A percentile compares a stretch with the other conserved stretches of the same genome.
These are phyloP conservation scores for Aphaenogaster rudis DNA, from an alignment of 1,140 invertebrate genomes.

Conservation along the genomic window DNA sequence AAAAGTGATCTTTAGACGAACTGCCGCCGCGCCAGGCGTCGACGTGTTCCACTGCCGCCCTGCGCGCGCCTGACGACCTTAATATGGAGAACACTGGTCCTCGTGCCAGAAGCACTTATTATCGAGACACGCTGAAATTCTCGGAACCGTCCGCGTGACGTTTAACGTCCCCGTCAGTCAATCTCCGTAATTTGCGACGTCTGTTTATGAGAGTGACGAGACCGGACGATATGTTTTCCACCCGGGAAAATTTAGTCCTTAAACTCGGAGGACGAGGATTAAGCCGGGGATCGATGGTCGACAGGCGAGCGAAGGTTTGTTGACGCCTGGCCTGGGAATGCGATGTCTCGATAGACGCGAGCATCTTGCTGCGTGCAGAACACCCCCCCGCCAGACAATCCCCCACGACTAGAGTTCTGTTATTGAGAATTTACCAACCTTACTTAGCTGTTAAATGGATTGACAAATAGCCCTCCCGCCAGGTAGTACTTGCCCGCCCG, in stretches of 20 bases:
- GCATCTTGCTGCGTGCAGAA: constrained; percentile 84
- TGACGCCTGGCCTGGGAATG: constrained; percentile 67
- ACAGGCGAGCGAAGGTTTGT: constrained; percentile 48
- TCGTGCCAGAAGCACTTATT: background rate
- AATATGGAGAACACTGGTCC: background rate
- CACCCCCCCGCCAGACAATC: constrained; percentile 65
- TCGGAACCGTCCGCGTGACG: background rate
- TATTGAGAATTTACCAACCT: constrained; percentile 58
- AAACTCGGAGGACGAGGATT: background rate
- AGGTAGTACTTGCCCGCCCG: constrained; percentile 71
- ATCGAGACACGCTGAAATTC: background rate
- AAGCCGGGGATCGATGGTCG: constrained; percentile 9
- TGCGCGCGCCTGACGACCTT: constrained; percentile 25
- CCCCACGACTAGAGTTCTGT: constrained; percentile 65
- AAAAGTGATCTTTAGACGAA: constrained; percentile 76
- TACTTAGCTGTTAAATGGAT: constrained; percentile 70
- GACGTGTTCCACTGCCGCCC: constrained; percentile 45
- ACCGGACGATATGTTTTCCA: background rate
- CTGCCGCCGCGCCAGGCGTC: constrained; percentile 64
- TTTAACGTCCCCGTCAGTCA: background rate
- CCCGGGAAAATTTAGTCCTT: background rate
- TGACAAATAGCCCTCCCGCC: constrained; percentile 65
- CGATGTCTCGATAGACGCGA: constrained; percentile 80
- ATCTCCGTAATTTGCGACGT: background rate
- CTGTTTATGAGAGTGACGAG: background rate